Base-by-base conservation (phyloP, 2,888 invertebrate genomes). In the Megastigmus dorsalis region DNA sequence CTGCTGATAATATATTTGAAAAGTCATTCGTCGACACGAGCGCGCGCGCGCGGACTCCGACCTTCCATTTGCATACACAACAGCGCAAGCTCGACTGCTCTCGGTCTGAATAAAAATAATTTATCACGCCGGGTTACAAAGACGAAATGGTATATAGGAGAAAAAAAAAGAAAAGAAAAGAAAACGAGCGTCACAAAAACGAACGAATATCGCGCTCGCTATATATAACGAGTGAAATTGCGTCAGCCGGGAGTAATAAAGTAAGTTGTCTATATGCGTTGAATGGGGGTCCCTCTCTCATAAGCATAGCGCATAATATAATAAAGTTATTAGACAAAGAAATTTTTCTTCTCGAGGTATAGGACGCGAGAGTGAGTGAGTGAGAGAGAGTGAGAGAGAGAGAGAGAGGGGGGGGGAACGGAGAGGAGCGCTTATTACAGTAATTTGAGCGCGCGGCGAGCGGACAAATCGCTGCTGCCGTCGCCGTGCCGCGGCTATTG, bases 301-400 rank as follows among this genome's bases (percentile, higher is more conserved):
- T 55, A 55, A 55, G 13, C 54, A 15, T 1, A 33, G 7, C 18
- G 54, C 18, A 30, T 41, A 65, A 52, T 66, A 66, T 23, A 45
- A 55, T 67, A 55, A 55, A 67, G 67, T 67, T 55, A 57, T 57
- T 67, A 48, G 23, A 55, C 20, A 13, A 18, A 36, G 33, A 48
- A 45, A 67, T 57, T 45, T 67, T 55, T 55, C 45, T 54, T n/a
- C 1, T 33, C 30, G 6, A 18, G 9, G 0, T 7, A 57, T 57
- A 28, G 6, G 15, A 30, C 36, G 13, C 48, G 48, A 13, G 43
- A n/a, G n/a, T n/a, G n/a, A n/a, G n/a, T n/a, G n/a, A n/a, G n/a
- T n/a, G n/a, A n/a, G n/a, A n/a, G n/a, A n/a, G n/a, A n/a, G n/a
- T n/a, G n/a, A n/a, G n/a, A n/a, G n/a, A n/a, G n/a, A n/a, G n/a